Evolutionary conservation across 2,888 invertebrate species (phyloP).

Genomic region (Isoperla grammatica): DNA sequence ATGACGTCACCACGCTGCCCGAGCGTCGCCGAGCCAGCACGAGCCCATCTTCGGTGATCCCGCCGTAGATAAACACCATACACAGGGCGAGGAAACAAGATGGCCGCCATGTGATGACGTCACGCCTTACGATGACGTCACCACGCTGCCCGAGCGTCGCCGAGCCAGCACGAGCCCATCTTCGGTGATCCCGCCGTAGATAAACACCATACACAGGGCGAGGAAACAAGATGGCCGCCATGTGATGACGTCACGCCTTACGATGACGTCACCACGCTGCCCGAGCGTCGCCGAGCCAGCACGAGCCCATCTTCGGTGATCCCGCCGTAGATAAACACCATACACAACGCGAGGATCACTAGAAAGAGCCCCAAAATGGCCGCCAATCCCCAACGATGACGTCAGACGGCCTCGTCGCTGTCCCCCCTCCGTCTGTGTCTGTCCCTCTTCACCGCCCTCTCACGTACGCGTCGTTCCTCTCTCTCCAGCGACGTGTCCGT

Average conservation of each 20-base stretch:
- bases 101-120: no score
- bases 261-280: no score
- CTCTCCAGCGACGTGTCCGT: constrained; percentile 20
- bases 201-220: constrained; percentile 50
- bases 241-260: constrained; percentile 50
- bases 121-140: no score
- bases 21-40: constrained; percentile 42
- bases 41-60: constrained; percentile 49
- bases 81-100: constrained; percentile 51
- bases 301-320: constrained; percentile 50
- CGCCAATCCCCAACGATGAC: constrained; percentile 52
- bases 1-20: no score
- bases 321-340: constrained; percentile 53
- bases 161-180: constrained; percentile 49
- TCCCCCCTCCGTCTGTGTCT: constrained; percentile 30
- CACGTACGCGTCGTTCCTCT: constrained; percentile 29
- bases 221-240: constrained; percentile 53
- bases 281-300: constrained; percentile 39
- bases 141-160: constrained; percentile 8
- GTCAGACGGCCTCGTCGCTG: constrained; percentile 45
- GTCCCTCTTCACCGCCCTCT: constrained; percentile 32
- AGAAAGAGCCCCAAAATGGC: constrained; percentile 52
- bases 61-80: constrained; percentile 52
- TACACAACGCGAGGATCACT: constrained; percentile 50
- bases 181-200: constrained; percentile 50